phyloP scores from a whole-genome alignment of 2,113 vertebrate genomes.

The Melanocharis versteri region DNA sequence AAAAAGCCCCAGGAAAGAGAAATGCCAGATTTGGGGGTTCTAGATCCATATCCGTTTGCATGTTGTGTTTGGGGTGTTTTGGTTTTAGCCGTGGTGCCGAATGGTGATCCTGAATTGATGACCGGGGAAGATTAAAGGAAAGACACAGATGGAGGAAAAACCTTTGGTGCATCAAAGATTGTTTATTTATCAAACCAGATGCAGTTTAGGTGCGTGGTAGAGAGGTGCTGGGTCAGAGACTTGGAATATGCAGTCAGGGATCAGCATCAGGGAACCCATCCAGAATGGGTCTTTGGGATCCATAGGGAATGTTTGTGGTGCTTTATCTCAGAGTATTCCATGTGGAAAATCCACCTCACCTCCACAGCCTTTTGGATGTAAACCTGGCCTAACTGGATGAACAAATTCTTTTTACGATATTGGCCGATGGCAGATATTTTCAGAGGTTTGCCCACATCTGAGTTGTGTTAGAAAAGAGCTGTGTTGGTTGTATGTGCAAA shows the following conservation, averaged over 20 bases:
- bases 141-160: background rate
- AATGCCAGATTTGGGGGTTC: background rate
- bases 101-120: background rate
- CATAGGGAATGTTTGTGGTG: background rate
- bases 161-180: background rate
- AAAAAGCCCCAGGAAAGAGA: background rate
- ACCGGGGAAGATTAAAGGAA: background rate
- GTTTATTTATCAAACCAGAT: background rate
- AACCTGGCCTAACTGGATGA: background rate
- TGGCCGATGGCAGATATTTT: background rate
- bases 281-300: background rate
- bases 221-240: background rate
- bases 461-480: accelerated
- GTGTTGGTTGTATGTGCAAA: background rate
- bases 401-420: accelerated
- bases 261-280: background rate
- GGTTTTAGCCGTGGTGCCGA: accelerated
- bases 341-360: background rate
- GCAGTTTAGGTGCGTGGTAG: background rate
- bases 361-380: background rate
- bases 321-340: background rate
- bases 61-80: background rate
- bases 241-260: background rate
- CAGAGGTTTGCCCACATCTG: background rate
- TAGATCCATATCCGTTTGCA: background rate